Evolutionary conservation across 2,888 invertebrate species (phyloP).

Genomic region (Lasioglossum lativentre): DNA sequence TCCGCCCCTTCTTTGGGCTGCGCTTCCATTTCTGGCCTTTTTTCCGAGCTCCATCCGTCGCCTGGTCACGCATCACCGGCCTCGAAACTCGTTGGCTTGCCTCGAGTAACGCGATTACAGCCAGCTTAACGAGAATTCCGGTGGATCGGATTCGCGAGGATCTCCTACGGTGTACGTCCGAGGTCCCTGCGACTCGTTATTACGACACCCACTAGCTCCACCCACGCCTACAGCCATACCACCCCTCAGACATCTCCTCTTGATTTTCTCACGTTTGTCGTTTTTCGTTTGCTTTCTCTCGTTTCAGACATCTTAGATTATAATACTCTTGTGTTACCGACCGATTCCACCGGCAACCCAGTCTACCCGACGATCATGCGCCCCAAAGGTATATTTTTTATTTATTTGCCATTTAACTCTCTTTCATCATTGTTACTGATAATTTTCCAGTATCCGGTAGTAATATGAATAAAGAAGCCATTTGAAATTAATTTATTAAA

Average conservation of each 20-base stretch:
- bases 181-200: conserved; percentile 33
- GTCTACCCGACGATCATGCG: conserved; percentile 90
- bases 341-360: conserved; percentile 90
- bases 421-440: no score
- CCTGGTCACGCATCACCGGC: conserved; percentile 61
- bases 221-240: not conserved
- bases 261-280: conserved; percentile 53
- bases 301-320: conserved; percentile 91
- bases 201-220: conserved; percentile 26
- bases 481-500: no score
- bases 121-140: conserved; percentile 67
- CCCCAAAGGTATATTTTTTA: conserved; percentile 88
- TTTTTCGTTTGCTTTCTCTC: conserved; percentile 78
- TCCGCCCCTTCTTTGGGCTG: conserved; percentile 17
- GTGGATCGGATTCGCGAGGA: conserved; percentile 63
- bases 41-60: conserved; percentile 40
- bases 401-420: not conserved
- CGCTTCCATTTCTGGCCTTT: conserved; percentile 42
- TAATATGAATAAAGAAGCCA: no score
- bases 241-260: not conserved
- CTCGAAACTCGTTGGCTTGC: conserved; percentile 67
- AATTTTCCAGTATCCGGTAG: no score
- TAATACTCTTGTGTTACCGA: conserved; percentile 91
- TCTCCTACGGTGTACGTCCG: conserved; percentile 21
- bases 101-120: conserved; percentile 68